Evolutionary conservation across 1,140 invertebrate species (phyloP), one percentile per base, ranked within the genome.

Genomic region (Brachionus manjavacas): DNA sequence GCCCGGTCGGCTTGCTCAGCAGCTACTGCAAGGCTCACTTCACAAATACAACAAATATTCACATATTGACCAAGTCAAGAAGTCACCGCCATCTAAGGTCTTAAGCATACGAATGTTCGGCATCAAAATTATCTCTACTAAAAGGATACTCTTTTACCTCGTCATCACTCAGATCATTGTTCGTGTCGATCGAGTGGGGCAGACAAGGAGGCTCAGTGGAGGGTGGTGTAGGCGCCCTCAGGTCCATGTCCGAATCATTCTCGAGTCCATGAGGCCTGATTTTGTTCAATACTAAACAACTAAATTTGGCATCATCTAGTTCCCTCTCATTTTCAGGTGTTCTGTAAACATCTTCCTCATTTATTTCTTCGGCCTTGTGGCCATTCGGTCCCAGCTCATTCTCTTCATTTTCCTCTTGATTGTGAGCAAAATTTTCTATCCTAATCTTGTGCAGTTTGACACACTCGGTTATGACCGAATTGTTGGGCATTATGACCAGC

Each of bases 161-260:
- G 16, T 76, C 72, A 49, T 76, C 72, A 14, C 72, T 76, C 49
- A 76, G 25, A 76, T 76, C 72, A 49, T 76, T 76, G 72, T 46
- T 76, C 6, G 20, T 31, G 16, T 76, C 41, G 9, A 20, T 20
- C 1, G 70, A 74, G 12, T 76, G 20, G 12, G 72, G 72, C 20
- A 76, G 23, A 12, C 41, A 43, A 6, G 72, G 72, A 9, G 72
- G 72, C n/a, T 76, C 43, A 49, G 41, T 76, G 23, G 8, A 49
- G 4, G 72, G 72, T 4, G 72, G 72, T n/a, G 72, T 76, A 0
- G 72, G 72, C n/a, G 49, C 41, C 14, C 72, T 39, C 23, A 46
- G 28, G 12, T 76, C 72, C 23, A 12, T 9, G 7, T 76, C 72
- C 20, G 43, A 14, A 4, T 76, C 72, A 16, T 35, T 68, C 25